Conservation (phyloP, 2,113 vertebrate species). For the Paramisgurnus dabryanus region DNA sequence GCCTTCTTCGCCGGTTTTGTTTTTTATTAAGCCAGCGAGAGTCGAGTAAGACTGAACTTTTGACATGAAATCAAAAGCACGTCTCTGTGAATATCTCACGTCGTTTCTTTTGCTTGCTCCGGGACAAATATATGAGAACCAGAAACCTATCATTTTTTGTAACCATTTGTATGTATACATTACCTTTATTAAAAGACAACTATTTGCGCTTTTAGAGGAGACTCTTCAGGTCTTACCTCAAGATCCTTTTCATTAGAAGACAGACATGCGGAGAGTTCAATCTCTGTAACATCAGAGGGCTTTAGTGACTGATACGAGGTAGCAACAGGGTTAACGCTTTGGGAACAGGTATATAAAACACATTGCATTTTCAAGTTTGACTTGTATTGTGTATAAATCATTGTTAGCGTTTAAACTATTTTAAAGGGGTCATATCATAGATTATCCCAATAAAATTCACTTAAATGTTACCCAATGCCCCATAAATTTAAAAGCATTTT, state of each 20-base stretch:
- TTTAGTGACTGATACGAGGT: constrained; percentile 43
- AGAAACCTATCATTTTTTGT: constrained; percentile 33
- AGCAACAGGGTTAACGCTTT: constrained; percentile 30
- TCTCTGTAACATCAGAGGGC: constrained; percentile 59
- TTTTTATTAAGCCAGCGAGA: constrained; percentile 94
- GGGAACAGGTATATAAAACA: constrained; percentile 29
- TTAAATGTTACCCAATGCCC: no score
- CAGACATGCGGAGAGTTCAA: constrained; percentile 56
- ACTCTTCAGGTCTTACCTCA: constrained; percentile 67
- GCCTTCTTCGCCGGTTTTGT: constrained; percentile 97
- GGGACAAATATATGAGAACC: constrained; percentile 27
- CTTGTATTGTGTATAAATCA: constrained; percentile 58
- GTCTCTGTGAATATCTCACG: constrained; percentile 67
- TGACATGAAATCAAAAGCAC: constrained; percentile 68
- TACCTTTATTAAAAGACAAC: constrained; percentile 67
- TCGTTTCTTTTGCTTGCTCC: constrained; percentile 36
- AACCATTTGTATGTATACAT: constrained; percentile 64
- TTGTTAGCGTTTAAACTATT: constrained; percentile 4
- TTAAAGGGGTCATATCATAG: constrained; percentile 21
- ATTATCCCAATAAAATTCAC: no score
- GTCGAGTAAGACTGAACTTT: constrained; percentile 97
- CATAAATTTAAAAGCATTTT: no score
- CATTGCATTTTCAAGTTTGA: constrained; percentile 20
- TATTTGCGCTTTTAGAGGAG: constrained; percentile 65
- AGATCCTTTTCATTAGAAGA: constrained; percentile 67